phyloP scores from a whole-genome alignment of 2,888 invertebrate species.

The Hololepta plana region DNA sequence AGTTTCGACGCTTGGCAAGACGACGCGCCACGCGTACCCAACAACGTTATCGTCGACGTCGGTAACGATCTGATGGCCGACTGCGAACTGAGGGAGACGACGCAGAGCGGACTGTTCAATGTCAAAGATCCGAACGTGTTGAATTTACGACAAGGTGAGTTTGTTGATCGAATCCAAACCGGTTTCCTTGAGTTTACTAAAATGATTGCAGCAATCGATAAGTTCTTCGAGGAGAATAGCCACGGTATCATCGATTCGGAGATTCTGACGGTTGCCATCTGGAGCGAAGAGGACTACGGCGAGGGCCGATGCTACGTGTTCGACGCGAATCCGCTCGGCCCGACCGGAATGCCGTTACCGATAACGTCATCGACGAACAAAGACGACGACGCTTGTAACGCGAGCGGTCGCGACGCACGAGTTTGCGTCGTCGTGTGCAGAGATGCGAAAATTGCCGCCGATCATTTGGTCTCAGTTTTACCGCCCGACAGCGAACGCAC shows the following conservation, averaged over 20 bases:
- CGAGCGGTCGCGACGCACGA: no score
- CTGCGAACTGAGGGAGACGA: constrained; percentile 27
- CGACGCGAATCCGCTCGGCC: constrained; percentile 32
- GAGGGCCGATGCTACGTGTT: constrained; percentile 38
- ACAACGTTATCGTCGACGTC: no score
- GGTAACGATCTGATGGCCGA: no score
- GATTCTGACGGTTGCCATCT: constrained; percentile 31
- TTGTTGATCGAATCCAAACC: constrained; percentile 24
- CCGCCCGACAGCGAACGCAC: constrained; percentile 25
- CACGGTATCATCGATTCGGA: constrained; percentile 34
- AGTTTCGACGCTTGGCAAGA: no score
- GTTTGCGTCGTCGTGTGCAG: constrained; percentile 34
- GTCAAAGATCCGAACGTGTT: constrained; percentile 25
- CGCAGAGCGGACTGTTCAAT: constrained; percentile 31
- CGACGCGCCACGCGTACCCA: no score
- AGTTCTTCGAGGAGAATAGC: constrained; percentile 35
- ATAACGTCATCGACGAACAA: no score
- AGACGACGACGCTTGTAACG: no score
- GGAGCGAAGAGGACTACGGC: constrained; percentile 28
- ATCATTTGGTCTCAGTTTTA: constrained; percentile 34
- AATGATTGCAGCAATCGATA: constrained; percentile 25
- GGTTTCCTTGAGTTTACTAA: constrained; percentile 12
- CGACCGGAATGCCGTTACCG: constrained; percentile 26
- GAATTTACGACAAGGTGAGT: constrained; percentile 26
- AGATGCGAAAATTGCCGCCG: constrained; percentile 29